These are phyloP conservation scores for Neotoma lepida DNA, from an alignment of 2,113 vertebrate genomes.

Conservation along the genomic window DNA sequence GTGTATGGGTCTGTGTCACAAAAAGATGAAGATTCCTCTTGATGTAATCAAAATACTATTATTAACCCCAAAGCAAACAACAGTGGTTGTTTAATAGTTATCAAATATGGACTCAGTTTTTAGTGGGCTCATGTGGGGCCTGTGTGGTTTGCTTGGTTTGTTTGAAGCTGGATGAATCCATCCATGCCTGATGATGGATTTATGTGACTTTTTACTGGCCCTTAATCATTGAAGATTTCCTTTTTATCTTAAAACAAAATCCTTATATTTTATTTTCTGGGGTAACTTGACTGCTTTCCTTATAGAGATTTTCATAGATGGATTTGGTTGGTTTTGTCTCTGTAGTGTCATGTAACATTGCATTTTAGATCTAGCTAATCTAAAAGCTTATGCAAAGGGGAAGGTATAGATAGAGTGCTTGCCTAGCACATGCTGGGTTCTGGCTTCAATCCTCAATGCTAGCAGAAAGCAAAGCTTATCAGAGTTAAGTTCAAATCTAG, in stretches of 20 bases:
- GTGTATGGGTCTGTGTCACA: neutral
- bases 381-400: neutral
- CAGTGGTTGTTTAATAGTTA: neutral
- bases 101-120: neutral
- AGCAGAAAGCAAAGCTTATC: neutral
- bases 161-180: neutral
- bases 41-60: neutral
- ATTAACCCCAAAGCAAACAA: neutral
- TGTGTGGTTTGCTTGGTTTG: neutral
- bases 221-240: neutral
- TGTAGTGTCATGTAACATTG: neutral
- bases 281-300: neutral
- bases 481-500: neutral
- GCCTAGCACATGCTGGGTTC: neutral
- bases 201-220: neutral
- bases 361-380: neutral
- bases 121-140: neutral
- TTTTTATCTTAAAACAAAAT: neutral
- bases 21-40: neutral
- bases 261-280: constrained; percentile 2
- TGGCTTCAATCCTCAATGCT: neutral
- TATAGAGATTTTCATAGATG: neutral
- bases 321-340: constrained; percentile 6
- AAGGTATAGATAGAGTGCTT: neutral
- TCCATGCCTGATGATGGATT: neutral